Evolutionary conservation across 2,888 invertebrate species (phyloP).

Genomic region (Ditylenchus weischeri): DNA sequence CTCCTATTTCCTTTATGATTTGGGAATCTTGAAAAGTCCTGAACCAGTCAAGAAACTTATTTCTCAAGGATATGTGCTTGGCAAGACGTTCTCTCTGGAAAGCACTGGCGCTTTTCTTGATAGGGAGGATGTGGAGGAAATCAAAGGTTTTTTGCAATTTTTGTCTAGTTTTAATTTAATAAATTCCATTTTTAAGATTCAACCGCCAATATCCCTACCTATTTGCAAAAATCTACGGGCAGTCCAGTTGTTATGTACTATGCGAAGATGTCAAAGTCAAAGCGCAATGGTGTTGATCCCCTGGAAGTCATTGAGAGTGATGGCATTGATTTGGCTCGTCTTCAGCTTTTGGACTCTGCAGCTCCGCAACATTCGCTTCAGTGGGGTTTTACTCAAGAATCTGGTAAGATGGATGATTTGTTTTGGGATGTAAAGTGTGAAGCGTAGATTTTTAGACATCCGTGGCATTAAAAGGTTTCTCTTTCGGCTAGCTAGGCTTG

Average conservation of each 20-base stretch:
- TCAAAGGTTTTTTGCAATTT: conserved; percentile 14
- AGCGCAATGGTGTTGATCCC: conserved; percentile 74
- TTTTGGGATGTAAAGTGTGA: too few relatives aligned
- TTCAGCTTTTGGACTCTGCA: conserved; percentile 83
- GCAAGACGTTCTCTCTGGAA: conserved; percentile 72
- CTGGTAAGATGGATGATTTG: background rate
- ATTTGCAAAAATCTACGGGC: conserved; percentile 64
- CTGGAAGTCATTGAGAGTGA: conserved; percentile 70
- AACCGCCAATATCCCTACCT: background rate
- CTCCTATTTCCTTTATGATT: conserved; percentile 80
- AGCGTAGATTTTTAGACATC: conserved; percentile 34
- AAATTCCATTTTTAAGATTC: background rate
- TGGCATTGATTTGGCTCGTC: conserved; percentile 83
- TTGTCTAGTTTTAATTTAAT: background rate
- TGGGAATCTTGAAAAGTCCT: conserved; percentile 71
- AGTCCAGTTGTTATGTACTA: conserved; percentile 72
- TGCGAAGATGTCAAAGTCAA: conserved; percentile 99
- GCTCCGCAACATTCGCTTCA: conserved; percentile 82
- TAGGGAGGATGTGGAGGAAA: conserved; percentile 6
- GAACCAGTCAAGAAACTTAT: conserved; percentile 89
- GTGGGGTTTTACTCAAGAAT: conserved; percentile 66
- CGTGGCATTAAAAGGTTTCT: conserved; percentile 48
- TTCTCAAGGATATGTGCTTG: conserved; percentile 93
- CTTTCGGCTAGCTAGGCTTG: conserved; percentile 44
- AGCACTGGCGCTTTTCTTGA: conserved; percentile 63